These are phyloP conservation scores for Apis florea DNA, from an alignment of 1,140 invertebrate species.

Conservation along the genomic window DNA sequence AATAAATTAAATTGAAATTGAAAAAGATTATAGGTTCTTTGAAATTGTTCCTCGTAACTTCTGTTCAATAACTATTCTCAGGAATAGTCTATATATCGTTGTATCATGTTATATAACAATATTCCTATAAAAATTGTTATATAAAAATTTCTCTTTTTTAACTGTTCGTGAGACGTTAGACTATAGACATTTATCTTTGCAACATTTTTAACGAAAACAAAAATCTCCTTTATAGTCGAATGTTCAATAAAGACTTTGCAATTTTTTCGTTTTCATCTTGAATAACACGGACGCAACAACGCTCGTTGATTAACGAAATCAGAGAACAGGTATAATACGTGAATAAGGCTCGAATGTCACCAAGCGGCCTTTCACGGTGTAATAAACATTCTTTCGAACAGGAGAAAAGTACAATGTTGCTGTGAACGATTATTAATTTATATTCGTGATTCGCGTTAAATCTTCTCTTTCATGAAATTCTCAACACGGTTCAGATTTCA, in stretches of 20 bases:
- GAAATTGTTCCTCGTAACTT: neutral
- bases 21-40: neutral
- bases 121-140: neutral
- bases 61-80: neutral
- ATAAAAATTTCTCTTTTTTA: neutral
- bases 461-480: neutral
- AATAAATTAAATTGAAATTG: neutral
- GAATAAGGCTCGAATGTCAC: constrained; percentile 32
- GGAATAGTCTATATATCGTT: neutral
- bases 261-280: constrained; percentile 3
- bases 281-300: neutral
- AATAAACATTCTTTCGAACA: constrained; percentile 15
- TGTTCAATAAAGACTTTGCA: neutral
- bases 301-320: constrained; percentile 35
- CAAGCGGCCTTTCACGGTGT: constrained; percentile 37
- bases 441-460: neutral
- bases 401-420: neutral
- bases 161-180: neutral
- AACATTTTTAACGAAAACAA: neutral
- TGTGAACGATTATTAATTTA: constrained; percentile 35
- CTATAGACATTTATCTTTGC: neutral
- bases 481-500: neutral
- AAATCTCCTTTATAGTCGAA: neutral
- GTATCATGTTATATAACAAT: no score
- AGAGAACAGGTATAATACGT: constrained; percentile 14